Evolutionary conservation across 2,797 vertebrate genomes (phyloP).

Genomic region (Fistularia tabacaria): DNA sequence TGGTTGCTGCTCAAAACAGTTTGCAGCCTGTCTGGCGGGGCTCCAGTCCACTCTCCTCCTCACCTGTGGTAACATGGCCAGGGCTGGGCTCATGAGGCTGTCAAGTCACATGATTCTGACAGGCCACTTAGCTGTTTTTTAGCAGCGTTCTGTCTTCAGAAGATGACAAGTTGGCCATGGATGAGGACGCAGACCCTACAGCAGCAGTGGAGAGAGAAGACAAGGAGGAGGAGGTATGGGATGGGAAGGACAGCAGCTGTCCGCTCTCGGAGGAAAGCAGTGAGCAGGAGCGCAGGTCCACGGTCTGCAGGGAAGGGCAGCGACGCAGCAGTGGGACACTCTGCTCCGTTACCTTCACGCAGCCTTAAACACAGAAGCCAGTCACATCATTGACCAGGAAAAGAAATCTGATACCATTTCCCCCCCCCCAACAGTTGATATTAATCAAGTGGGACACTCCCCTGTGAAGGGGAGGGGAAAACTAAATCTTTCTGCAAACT

Average conservation of each 20-base stretch:
- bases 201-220: constrained; percentile 16
- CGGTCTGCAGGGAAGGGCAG: constrained; percentile 80
- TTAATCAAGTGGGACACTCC: too few species aligned
- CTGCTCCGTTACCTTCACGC: constrained; percentile 86
- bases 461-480: too few species aligned
- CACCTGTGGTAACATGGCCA: constrained; percentile 36
- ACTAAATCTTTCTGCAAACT: too few species aligned
- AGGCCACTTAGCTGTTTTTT: constrained; percentile 83
- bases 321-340: constrained; percentile 81
- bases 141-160: constrained; percentile 84
- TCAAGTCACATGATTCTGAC: constrained; percentile 16
- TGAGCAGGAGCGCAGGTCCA: constrained; percentile 85
- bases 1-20: not conserved
- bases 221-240: constrained; percentile 48
- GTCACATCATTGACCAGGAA: too few species aligned
- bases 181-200: constrained; percentile 53
- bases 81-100: constrained; percentile 12
- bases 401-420: too few species aligned
- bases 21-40: not conserved
- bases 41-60: constrained; percentile 21
- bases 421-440: too few species aligned
- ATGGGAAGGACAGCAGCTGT: constrained; percentile 80
- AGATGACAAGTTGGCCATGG: constrained; percentile 64
- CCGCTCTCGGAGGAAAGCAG: constrained; percentile 81
- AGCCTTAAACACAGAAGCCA: constrained; percentile 65